phyloP scores from a whole-genome alignment of 2,113 vertebrate species.

The Daboia siamensis region DNA sequence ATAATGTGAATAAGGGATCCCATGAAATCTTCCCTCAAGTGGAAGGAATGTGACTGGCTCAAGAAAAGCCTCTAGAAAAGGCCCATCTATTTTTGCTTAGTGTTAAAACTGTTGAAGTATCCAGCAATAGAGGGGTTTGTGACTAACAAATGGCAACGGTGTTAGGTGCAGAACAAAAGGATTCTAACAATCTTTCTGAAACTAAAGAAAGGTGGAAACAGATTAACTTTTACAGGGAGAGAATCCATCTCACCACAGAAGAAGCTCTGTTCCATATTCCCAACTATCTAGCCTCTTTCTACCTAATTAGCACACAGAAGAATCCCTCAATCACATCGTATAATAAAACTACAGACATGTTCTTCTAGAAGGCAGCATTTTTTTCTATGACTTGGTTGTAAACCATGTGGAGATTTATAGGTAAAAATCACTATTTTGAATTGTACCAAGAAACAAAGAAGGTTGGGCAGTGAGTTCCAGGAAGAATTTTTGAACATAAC shows the following conservation, averaged over 20 bases:
- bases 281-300: background rate
- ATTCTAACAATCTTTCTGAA: background rate
- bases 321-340: background rate
- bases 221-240: background rate
- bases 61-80: background rate
- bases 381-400: background rate
- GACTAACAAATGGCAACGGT: background rate
- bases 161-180: background rate
- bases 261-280: background rate
- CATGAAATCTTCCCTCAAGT: background rate
- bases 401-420: background rate
- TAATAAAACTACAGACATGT: background rate
- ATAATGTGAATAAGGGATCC: background rate
- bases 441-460: background rate
- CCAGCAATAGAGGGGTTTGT: background rate
- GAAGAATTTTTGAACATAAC: background rate
- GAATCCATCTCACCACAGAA: background rate
- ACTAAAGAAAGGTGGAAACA: background rate
- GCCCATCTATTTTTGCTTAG: background rate
- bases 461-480: background rate
- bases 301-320: background rate
- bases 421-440: background rate
- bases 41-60: background rate
- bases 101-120: background rate
- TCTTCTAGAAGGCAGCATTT: background rate